Base-by-base conservation (phyloP, 30 jellyfish, hydroid and myxozoan genomes). In the Rhopilema esculentum region DNA sequence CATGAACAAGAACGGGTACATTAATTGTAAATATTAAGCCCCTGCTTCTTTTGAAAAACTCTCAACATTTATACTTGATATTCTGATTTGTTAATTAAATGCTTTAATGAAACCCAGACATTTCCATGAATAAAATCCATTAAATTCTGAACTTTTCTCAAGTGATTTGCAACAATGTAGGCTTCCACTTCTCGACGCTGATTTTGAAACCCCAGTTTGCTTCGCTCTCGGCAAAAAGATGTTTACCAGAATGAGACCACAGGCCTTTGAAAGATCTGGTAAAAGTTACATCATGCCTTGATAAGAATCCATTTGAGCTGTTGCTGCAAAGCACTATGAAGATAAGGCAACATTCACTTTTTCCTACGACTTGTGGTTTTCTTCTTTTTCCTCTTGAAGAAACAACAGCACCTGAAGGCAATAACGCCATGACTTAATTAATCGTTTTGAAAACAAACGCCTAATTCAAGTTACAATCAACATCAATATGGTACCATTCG, bases 331-430 rank as follows among this genome's bases (percentile, higher is more conserved):
- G 57, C 57, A 12, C 57, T 12, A 12, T 2, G 57, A 40, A 6
- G 12, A 2, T 40, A 40, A 12, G 12, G 57, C 57, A 40, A 40
- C 24, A 40, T 0, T 73, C 27, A 95, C 94, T 95, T 95, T 86
- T 95, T 95, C 72, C 97, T 80, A 22, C 93, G 85, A 21, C 84
- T 74, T 33, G 87, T 79, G 29, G 97, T 57, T 73, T 84, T 95
- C 88, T 89, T 89, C 89, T 89, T 87, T 87, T 82, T 96, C 84
- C 99, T 77, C 80, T 91, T 96, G 98, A 96, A 96, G 84, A 96
- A 96, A 75, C 99, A 96, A 80, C 99, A 96, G 62, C 99, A 96
- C 69, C 99, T 96, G 65, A 53, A 63, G n/a, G n/a, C n/a, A n/a
- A 63, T 50, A 75, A 40, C 6, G 12, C 57, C 57, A 40, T 40